Base-by-base conservation (phyloP, 2,113 vertebrate genomes). In the Ginglymostoma cirratum region DNA sequence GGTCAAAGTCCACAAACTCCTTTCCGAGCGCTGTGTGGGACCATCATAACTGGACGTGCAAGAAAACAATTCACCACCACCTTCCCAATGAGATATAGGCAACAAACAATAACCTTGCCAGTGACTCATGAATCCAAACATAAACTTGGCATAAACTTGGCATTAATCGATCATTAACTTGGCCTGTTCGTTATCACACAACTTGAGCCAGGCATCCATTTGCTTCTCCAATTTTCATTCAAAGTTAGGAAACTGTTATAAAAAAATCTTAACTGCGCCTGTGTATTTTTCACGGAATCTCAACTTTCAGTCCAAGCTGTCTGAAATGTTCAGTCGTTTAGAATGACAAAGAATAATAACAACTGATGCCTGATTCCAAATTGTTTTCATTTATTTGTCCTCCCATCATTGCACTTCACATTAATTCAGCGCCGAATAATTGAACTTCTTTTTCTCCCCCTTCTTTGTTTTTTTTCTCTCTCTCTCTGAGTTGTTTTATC, bases 401-500 rank as follows among this genome's bases (percentile, higher is more conserved):
- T 19, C 87, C 38, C 55, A 15, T 92, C 87, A 30, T 55, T 65
- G 55, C 30, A 61, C 87, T 65, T 65, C n/a, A 30, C 87, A 65
- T 92, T 65, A 92, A 92, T 92, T 92, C 87, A 17, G 55, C 65
- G 27, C 30, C 34, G 15, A 92, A 92, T 92, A 92, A 92, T 92
- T 92, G 55, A 92, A 92, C 87, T 92, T n/a, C 19, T 61, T 65
- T 92, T 92, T 87, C 48, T 48, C 23, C 85, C 85, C 42, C 45
- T 52, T 23, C 85, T 30, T 87, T 23, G 30, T 34, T n/a, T 65
- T 61, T 61, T 92, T 12, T 61, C 55, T 61, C 55, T 61, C 55
- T 61, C 55, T 30, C 87, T 17, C 87, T 92, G 87, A 92, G 65
- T 92, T 92, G 65, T 92, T 92, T 92, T 92, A 92, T 92, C 87